Base-by-base conservation (phyloP, 2,888 invertebrate species). In the Yponomeuta malinellus region DNA sequence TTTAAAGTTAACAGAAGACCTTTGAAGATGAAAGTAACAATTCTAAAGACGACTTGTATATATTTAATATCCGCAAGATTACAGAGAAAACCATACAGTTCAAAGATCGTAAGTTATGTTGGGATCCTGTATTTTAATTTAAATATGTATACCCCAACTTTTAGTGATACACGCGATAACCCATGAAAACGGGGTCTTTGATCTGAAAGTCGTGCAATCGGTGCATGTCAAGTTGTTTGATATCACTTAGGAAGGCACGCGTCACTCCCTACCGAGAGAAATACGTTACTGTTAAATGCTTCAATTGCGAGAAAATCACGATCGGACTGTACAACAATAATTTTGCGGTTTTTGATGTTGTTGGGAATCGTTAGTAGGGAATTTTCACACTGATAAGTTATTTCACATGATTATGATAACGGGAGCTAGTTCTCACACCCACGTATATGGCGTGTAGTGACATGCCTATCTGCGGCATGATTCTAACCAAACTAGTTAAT, bases 341-440 rank as follows among this genome's bases (percentile, higher is more conserved):
- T 10, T 64, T 63, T 29, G 10, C 15, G 52, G 29, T 23, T 64
- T n/a, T 15, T 63, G n/a, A 1, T 63, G 63, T 63, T 8, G 29
- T n/a, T 67, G 67, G 67, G 67, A 67, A 67, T 67, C 31, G n/a
- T 12, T 67, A 33, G 37, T 10, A 9, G n/a, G 6, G 37, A 70
- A 63, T 64, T 70, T 70, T 70, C 70, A 64, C 64, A 70, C 48
- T 23, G 63, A 70, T 70, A 70, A 70, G 43, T 63, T 63, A 63
- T 15, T 63, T 63, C 63, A 70, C 6, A 69, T 12, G n/a, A 23
- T 52, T 4, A n/a, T 48, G 10, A 10, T 68, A n/a, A 15, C 69
- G 3, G 43, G 43, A 43, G 43, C 43, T 37, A 63, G 43, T 70
- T 70, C 70, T 43, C 70, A 70, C 70, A 33, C 70, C 70, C 63